Conservation (phyloP, 2,888 invertebrate species). For the Loripinus fragilis region DNA sequence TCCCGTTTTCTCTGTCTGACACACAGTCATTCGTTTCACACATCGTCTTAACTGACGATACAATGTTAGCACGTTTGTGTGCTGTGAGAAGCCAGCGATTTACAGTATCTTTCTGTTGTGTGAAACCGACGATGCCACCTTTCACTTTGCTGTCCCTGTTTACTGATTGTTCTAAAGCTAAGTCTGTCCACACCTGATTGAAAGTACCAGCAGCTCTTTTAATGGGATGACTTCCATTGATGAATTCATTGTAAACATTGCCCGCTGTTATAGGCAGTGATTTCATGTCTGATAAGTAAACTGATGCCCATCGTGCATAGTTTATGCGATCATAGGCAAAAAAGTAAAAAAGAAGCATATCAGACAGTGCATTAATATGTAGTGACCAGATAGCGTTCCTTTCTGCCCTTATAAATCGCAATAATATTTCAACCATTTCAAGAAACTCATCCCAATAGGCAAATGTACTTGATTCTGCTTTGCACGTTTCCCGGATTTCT, state of each 20-base stretch:
- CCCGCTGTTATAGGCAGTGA: background rate
- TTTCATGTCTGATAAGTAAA: slow-evolving; percentile 7
- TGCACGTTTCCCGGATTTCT: background rate
- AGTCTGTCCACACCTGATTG: slow-evolving; percentile 7
- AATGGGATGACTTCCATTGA: background rate
- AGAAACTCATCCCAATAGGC: no score
- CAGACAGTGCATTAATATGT: no score
- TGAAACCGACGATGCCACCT: slow-evolving; percentile 6
- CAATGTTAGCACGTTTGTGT: slow-evolving; percentile 6
- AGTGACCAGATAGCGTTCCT: no score
- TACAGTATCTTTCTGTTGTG: background rate
- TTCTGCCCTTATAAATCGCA: no score
- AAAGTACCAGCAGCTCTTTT: background rate
- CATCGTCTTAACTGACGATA: slow-evolving; percentile 2
- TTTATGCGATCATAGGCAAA: no score
- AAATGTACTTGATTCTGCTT: background rate
- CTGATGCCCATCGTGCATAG: background rate
- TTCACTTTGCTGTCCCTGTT: no score
- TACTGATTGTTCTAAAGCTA: background rate
- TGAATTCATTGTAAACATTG: background rate
- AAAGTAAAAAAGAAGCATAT: no score
- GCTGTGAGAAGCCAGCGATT: slow-evolving; percentile 8
- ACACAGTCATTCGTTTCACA: background rate
- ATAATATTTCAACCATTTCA: no score
- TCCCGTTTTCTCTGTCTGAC: background rate